Evolutionary conservation across 2,888 invertebrate genomes (phyloP), one percentile per base, ranked within the genome.

Genomic region (Acanthoscelides obtectus): DNA sequence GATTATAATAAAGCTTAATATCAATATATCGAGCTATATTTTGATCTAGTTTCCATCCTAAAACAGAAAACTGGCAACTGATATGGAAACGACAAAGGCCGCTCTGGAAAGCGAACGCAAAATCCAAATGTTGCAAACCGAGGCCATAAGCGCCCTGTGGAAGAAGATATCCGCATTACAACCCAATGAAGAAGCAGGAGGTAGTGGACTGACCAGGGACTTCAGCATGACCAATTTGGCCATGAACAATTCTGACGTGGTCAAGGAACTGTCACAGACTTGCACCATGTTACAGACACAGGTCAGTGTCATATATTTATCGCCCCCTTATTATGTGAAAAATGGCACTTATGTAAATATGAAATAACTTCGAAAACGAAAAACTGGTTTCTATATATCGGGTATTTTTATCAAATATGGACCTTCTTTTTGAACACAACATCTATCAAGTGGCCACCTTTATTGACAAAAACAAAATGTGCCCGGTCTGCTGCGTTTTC

Each of bases 61-160:
- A 71, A 67, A 69, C 72, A 95, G 95, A 79, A 91, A 94, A 87
- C 84, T 96, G 45, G 92, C 93, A 4, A 91, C 90, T 77, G 95
- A 96, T 81, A 94, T 96, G 92, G 92, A 93, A 81, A 91, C 93
- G 19, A 94, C 95, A 0, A 94, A 95, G 83, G 92, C 92, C 0
- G 95, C 94, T 19, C 83, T 95, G 67, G 94, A 95, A 81, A 93
- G 93, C 79, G 95, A 96, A 82, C 87, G 94, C 25, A 94, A 94
- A 81, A 91, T 96, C 72, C 94, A 95, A 79, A 91, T 94, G 81
- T 85, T 96, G 69, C 96, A 96, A 86, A 94, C 95, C 91, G 95
- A 96, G 84, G 95, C 96, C 3, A 96, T 96, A 78, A 94, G 93
- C 81, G 95, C 95, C 0, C 86, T 96, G 2, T 96, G 95, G 95